Conservation (phyloP, 2,888 invertebrate genomes). For the Hirudinaria manillensis region DNA sequence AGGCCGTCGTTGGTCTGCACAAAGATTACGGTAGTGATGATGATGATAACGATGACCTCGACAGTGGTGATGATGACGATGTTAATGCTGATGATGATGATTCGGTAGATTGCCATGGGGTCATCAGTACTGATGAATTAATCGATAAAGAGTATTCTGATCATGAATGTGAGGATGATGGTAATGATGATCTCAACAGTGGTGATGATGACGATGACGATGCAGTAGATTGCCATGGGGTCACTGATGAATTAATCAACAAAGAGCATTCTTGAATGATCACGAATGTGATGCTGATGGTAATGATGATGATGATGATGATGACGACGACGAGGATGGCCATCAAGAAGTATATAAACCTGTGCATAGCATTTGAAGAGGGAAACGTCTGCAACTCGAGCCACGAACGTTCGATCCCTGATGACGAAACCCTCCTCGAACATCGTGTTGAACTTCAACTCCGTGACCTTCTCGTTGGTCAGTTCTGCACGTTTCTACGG, state of each 20-base stretch:
- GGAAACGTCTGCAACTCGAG: slow-evolving; percentile 94
- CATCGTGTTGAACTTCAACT: slow-evolving; percentile 49
- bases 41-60: neutral
- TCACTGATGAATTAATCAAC: no score
- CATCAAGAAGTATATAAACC: slow-evolving; percentile 61
- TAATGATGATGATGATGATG: neutral
- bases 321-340: neutral
- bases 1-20: slow-evolving; percentile 84
- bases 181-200: no score
- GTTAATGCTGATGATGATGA: no score
- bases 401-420: slow-evolving; percentile 49
- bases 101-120: no score
- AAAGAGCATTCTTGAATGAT: neutral
- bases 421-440: slow-evolving; percentile 48
- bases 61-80: no score
- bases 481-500: slow-evolving; percentile 52
- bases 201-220: no score
- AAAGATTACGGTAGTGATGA: slow-evolving; percentile 43
- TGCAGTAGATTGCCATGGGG: no score
- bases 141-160: neutral
- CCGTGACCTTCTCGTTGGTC: slow-evolving; percentile 46
- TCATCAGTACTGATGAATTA: no score
- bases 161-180: neutral
- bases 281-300: neutral
- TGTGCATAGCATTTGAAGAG: slow-evolving; percentile 91